phyloP scores from a whole-genome alignment of 2,797 vertebrate species.

The Carapus acus region DNA sequence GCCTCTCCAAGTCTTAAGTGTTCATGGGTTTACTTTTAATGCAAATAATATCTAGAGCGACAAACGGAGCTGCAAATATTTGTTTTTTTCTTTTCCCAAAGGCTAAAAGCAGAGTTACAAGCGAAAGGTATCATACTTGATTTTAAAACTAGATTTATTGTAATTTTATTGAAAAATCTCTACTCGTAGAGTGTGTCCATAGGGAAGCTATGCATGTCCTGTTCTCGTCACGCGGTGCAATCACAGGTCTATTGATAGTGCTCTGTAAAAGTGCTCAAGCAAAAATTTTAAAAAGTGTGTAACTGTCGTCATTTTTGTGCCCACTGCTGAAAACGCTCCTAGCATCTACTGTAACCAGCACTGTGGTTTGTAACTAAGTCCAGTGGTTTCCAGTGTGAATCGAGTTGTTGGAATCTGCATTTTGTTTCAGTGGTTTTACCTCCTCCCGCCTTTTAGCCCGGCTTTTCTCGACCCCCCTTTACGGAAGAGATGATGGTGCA shows the following conservation, averaged over 20 bases:
- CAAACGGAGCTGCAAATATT: constrained; percentile 60
- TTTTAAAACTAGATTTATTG: constrained; percentile 70
- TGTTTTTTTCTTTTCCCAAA: constrained; percentile 37
- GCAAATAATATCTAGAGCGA: constrained; percentile 52
- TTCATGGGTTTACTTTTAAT: constrained; percentile 52
- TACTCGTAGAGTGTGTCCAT: constrained; percentile 70
- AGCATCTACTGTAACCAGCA: constrained; percentile 75
- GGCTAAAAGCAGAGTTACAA: constrained; percentile 58
- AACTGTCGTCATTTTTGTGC: constrained; percentile 76
- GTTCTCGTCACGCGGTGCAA: constrained; percentile 68
- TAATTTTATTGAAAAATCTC: constrained; percentile 70
- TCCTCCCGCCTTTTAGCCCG: constrained; percentile 37
- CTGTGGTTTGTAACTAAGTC: constrained; percentile 75
- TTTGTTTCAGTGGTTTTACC: constrained; percentile 64
- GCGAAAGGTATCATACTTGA: constrained; percentile 65
- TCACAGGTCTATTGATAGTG: constrained; percentile 71
- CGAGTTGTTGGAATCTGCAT: constrained; percentile 71
- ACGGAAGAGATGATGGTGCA: constrained; percentile 58
- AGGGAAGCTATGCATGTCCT: constrained; percentile 83
- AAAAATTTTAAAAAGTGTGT: constrained; percentile 72
- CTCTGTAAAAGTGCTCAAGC: constrained; percentile 77
- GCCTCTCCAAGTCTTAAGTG: constrained; percentile 42
- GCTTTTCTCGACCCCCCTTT: constrained; percentile 59
- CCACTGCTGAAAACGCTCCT: constrained; percentile 73
- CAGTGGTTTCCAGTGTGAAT: constrained; percentile 75